Percentiles rank a stretch among this genome's conserved stretches.
Conservation (phyloP, 2,113 vertebrate genomes). For the Equus przewalskii region DNA sequence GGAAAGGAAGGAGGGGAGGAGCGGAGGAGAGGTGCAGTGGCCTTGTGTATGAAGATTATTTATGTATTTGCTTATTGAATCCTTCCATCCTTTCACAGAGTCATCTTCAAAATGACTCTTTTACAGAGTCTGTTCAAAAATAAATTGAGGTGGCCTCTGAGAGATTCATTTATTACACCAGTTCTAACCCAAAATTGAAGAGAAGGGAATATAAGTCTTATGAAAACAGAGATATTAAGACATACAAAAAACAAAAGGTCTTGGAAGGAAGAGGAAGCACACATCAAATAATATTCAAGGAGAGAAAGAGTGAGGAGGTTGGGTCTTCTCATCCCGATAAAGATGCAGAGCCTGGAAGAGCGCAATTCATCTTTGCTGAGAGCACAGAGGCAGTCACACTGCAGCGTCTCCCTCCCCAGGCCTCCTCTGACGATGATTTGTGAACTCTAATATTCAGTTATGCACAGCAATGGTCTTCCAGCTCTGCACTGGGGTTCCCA, state of each 20-base stretch:
- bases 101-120: constrained; percentile 1
- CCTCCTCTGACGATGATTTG: not conserved
- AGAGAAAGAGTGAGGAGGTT: not conserved
- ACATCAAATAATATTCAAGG: not conserved
- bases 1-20: too few relatives aligned
- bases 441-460: constrained; percentile 62
- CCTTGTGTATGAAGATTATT: not conserved
- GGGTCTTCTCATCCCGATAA: not conserved
- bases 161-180: not conserved
- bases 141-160: not conserved
- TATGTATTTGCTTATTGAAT: not conserved
- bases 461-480: constrained; percentile 30
- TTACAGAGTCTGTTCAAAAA: not conserved
- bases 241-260: not conserved
- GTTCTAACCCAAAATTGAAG: not conserved
- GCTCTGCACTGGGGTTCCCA: constrained; percentile 19
- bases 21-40: accelerated
- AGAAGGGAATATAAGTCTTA: not conserved
- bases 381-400: accelerated
- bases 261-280: not conserved
- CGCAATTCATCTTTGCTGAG: not conserved
- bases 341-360: not conserved
- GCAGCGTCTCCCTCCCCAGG: not conserved
- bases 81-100: not conserved
- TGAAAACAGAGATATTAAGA: not conserved